Evolutionary conservation across 1,140 invertebrate species (phyloP), one percentile per base, ranked within the genome.

Genomic region (Drosophila melanica): DNA sequence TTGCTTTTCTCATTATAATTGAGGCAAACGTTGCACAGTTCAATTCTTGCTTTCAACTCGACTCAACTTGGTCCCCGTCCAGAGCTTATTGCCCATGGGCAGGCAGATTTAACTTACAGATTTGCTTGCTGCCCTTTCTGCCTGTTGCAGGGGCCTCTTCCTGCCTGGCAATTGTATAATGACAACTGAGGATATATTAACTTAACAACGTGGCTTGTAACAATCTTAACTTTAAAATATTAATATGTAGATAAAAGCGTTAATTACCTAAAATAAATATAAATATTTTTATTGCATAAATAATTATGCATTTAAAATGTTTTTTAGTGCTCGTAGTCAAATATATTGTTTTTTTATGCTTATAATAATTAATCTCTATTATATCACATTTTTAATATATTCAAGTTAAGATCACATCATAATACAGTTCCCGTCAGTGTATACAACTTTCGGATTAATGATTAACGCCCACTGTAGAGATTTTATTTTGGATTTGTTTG

Each of bases 1-100:
- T 90, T 90, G 89, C 89, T 87, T 87, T 90, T 90, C 89, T 90
- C 89, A 90, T 90, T 90, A 90, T 90, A 90, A 90, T 90, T 90
- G 82, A 89, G 79, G 60, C 66, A 81, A 63, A 57, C 63, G 63
- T 67, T 68, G 54, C 66, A 30, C 30, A 47, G 35, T 57, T 68
- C 79, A 68, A 68, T 60, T 44, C 23, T 44, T 42, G 12, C 37
- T 23, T 18, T 53, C 62, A 4, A 23, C 14, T 37, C 14, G 42
- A n/a, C n/a, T n/a, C 42, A 18, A 57, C 12, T 8, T 11, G 16
- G 35, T 48, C 55, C 33, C 37, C 45, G 64, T 33, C 44, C 69
- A 18, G 39, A 55, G 48, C 57, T 35, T 41, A 45, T 62, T 63
- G 63, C 63, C 59, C 42, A 20, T 59, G 75, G 75, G 35, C 65